Conservation (phyloP, 2,113 vertebrate species). For the Romanogobio albipinnatus region DNA sequence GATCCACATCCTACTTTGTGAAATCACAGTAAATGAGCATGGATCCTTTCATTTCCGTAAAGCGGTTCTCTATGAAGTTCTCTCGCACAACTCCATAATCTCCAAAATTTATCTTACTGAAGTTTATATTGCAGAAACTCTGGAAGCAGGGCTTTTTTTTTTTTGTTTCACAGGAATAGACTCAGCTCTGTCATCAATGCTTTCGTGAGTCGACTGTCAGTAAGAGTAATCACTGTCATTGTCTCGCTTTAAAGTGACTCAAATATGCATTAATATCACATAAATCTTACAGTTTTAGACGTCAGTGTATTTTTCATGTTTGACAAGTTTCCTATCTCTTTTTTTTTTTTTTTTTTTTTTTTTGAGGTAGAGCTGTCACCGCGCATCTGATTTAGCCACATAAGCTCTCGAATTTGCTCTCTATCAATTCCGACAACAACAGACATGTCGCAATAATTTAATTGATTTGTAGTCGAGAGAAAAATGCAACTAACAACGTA, state of each 20-base stretch:
- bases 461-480: slow-evolving; percentile 60
- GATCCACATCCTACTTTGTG: not conserved
- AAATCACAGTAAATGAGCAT: not conserved
- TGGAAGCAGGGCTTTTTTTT: not conserved
- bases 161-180: slow-evolving; percentile 11
- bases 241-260: slow-evolving; percentile 18
- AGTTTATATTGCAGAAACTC: slow-evolving; percentile 36
- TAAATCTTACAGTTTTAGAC: slow-evolving; percentile 36
- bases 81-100: slow-evolving; percentile 18
- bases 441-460: slow-evolving; percentile 51
- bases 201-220: slow-evolving; percentile 33
- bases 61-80: not conserved
- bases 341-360: slow-evolving; percentile 30
- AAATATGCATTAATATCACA: slow-evolving; percentile 51
- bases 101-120: slow-evolving; percentile 36
- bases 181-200: slow-evolving; percentile 5
- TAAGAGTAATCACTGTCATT: slow-evolving; percentile 36
- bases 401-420: slow-evolving; percentile 22
- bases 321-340: not conserved
- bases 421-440: slow-evolving; percentile 47
- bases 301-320: slow-evolving; percentile 46
- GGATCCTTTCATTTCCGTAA: slow-evolving; percentile 20
- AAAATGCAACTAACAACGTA: slow-evolving; percentile 35
- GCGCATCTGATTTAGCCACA: slow-evolving; percentile 1
- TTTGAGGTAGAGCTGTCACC: slow-evolving; percentile 20